These are phyloP conservation scores for Varroa destructor DNA, from an alignment of 1,140 invertebrate genomes.

Conservation along the genomic window DNA sequence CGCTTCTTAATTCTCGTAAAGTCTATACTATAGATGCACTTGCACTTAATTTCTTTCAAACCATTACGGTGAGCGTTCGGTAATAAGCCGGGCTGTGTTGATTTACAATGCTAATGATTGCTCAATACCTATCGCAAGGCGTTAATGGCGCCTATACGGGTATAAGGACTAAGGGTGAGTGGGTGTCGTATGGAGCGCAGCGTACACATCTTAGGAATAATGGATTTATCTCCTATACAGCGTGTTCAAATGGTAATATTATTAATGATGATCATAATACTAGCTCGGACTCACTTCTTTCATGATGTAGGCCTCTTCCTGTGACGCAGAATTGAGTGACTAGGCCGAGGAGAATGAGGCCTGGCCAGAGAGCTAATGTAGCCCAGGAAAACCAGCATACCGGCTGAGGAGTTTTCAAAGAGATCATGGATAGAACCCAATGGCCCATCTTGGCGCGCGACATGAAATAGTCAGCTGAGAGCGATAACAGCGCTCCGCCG, in stretches of 20 bases:
- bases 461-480: slow-evolving; percentile 60
- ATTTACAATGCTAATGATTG: no score
- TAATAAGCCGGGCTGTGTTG: no score
- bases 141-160: no score
- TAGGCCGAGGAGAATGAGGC: slow-evolving; percentile 52
- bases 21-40: no score
- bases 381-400: slow-evolving; percentile 64
- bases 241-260: not conserved
- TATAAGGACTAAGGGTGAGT: no score
- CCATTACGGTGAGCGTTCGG: no score
- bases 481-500: slow-evolving; percentile 57
- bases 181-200: no score
- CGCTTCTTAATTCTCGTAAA: no score
- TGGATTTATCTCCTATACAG: no score
- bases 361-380: slow-evolving; percentile 57
- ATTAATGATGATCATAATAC: slow-evolving; percentile 29
- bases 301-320: slow-evolving; percentile 53
- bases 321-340: slow-evolving; percentile 56
- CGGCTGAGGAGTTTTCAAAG: slow-evolving; percentile 40
- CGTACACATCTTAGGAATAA: no score
- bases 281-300: slow-evolving; percentile 41
- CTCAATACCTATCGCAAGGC: no score
- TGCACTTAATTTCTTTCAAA: no score
- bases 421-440: slow-evolving; percentile 52
- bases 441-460: slow-evolving; percentile 55